Evolutionary conservation across 1,140 invertebrate genomes (phyloP).

Genomic region (Melanaphis sacchari): DNA sequence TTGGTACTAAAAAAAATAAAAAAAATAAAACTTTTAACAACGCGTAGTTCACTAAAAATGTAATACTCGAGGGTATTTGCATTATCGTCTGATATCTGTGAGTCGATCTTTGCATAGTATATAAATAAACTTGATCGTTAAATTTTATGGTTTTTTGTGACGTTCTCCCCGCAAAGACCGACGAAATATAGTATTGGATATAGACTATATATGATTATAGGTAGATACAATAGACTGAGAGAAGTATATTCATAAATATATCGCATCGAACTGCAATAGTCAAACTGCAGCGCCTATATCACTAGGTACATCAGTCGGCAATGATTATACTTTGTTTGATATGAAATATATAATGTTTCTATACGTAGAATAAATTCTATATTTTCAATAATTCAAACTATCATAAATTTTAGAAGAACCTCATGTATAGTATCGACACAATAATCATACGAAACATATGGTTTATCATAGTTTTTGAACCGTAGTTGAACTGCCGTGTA

Average conservation of each 20-base stretch:
- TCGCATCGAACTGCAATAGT: not conserved
- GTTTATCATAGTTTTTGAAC: not conserved
- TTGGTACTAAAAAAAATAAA: not conserved
- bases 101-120: not conserved
- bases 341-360: not conserved
- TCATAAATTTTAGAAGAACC: not conserved
- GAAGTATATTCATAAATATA: not conserved
- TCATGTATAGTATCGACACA: not conserved
- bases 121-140: conserved; percentile 5
- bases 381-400: not conserved
- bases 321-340: not conserved
- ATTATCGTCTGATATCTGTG: not conserved
- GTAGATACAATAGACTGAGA: not conserved
- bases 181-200: not conserved
- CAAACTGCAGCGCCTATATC: not conserved
- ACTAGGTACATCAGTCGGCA: not conserved
- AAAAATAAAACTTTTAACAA: not conserved
- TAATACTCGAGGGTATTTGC: not conserved
- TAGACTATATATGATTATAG: not conserved
- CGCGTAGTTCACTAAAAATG: not conserved
- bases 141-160: not conserved
- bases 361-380: not conserved
- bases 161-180: not conserved
- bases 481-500: not conserved
- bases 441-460: not conserved